Conservation (phyloP, 2,888 invertebrate genomes). For the Leptinotarsa tumamoca region DNA sequence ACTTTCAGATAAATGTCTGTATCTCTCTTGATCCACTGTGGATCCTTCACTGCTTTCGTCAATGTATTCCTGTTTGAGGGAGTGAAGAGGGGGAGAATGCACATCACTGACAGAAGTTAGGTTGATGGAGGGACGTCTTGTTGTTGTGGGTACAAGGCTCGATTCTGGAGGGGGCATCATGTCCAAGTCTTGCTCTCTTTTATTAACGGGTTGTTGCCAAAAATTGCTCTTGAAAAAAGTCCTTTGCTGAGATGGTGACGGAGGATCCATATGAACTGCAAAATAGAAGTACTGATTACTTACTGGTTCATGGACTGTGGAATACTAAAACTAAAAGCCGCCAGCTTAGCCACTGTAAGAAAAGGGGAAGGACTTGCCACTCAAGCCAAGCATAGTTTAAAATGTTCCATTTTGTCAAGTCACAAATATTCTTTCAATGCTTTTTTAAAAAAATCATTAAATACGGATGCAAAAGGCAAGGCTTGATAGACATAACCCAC, state of each 20-base stretch:
- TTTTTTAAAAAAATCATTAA: no score
- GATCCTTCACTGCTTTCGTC: conserved; percentile 82
- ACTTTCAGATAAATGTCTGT: conserved; percentile 64
- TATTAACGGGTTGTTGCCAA: conserved; percentile 65
- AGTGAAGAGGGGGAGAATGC: conserved; percentile 68
- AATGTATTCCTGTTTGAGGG: conserved; percentile 75
- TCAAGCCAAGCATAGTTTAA: conserved; percentile 59
- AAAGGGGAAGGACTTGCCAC: conserved; percentile 63
- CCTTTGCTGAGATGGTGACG: conserved; percentile 49
- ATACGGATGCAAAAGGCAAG: conserved; percentile 46
- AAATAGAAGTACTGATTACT: conserved; percentile 62
- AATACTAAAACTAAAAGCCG: conserved; percentile 59
- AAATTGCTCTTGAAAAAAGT: conserved; percentile 52
- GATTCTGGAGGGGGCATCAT: conserved; percentile 80
- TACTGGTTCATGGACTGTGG: conserved; percentile 50
- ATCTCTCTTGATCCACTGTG: conserved; percentile 64
- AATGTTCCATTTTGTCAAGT: conserved; percentile 19
- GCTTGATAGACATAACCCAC: conserved; percentile 67
- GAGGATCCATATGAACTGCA: conserved; percentile 62
- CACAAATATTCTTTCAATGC: conserved; percentile 13
- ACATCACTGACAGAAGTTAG: conserved; percentile 71
- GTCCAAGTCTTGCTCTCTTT: conserved; percentile 71
- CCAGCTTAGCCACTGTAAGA: conserved; percentile 66
- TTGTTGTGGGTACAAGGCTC: conserved; percentile 72
- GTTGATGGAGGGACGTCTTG: conserved; percentile 71